These are phyloP conservation scores for Irena cyanogastra DNA, from an alignment of 2,113 vertebrate species.

Conservation along the genomic window DNA sequence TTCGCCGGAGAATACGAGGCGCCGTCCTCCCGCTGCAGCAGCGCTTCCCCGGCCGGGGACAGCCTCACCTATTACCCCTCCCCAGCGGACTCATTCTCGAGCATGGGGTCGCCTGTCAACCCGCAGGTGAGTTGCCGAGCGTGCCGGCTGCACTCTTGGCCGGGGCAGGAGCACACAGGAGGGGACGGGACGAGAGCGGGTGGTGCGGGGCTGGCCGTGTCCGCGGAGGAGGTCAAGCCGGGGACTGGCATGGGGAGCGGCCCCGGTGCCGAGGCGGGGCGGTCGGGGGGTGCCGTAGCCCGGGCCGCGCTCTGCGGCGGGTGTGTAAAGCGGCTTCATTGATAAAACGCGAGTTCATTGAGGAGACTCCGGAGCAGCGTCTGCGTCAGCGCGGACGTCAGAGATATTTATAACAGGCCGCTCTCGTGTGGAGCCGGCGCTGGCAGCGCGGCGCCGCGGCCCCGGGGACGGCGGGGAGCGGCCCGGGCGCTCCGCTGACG, in stretches of 20 bases:
- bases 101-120: conserved; percentile 85
- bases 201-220: not conserved
- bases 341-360: conserved; percentile 95
- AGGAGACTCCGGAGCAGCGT: conserved; percentile 95
- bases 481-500: not conserved
- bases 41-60: conserved; percentile 87
- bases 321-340: conserved; percentile 92
- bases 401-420: conserved; percentile 90
- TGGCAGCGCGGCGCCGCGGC: conserved; percentile 41
- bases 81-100: conserved; percentile 86
- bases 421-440: conserved; percentile 69
- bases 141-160: not conserved
- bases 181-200: not conserved
- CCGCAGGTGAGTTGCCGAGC: conserved; percentile 79
- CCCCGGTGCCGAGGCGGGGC: not conserved
- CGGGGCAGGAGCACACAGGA: not conserved
- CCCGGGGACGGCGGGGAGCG: conserved; percentile 10
- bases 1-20: conserved; percentile 88
- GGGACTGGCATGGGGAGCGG: not conserved
- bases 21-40: conserved; percentile 92
- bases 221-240: not conserved
- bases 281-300: not conserved
- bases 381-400: conserved; percentile 97
- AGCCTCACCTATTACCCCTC: conserved; percentile 84
- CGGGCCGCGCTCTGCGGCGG: conserved; percentile 48